Conservation (phyloP, 2,888 invertebrate species). For the Eupithecia subfuscata region DNA sequence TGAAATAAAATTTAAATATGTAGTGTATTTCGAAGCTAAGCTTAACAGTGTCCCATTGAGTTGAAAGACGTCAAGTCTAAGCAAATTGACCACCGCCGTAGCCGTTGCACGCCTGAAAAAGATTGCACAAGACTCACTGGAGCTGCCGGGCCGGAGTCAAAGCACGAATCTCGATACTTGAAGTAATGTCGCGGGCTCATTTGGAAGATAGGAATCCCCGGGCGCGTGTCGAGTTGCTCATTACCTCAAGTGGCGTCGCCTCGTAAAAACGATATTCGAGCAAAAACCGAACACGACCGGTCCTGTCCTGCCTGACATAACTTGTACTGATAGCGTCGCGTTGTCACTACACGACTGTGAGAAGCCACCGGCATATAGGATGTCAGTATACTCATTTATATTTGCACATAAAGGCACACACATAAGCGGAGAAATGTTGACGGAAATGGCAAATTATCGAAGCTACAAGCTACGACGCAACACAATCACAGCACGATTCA, state of each 20-base stretch:
- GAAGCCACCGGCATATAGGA: conserved; percentile 26
- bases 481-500: conserved; percentile 29
- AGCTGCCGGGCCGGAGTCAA: neutral
- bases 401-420: neutral
- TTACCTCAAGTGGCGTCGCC: conserved; percentile 47
- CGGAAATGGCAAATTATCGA: conserved; percentile 60
- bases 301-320: conserved; percentile 39
- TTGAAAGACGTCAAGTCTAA: neutral
- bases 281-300: conserved; percentile 60
- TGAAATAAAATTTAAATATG: neutral
- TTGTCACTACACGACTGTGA: conserved; percentile 8
- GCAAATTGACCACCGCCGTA: conserved; percentile 7
- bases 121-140: neutral
- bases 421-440: conserved; percentile 53
- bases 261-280: conserved; percentile 62
- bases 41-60: neutral
- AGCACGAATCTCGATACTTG: conserved; percentile 20
- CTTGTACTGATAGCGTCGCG: conserved; percentile 12
- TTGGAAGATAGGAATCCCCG: conserved; percentile 40
- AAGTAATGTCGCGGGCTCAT: conserved; percentile 43
- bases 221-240: conserved; percentile 54
- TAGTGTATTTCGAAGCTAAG: neutral
- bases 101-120: neutral
- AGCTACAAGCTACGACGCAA: conserved; percentile 15
- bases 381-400: conserved; percentile 1